Conservation (phyloP, 2,113 vertebrate genomes). For the Phylloscopus trochilus region DNA sequence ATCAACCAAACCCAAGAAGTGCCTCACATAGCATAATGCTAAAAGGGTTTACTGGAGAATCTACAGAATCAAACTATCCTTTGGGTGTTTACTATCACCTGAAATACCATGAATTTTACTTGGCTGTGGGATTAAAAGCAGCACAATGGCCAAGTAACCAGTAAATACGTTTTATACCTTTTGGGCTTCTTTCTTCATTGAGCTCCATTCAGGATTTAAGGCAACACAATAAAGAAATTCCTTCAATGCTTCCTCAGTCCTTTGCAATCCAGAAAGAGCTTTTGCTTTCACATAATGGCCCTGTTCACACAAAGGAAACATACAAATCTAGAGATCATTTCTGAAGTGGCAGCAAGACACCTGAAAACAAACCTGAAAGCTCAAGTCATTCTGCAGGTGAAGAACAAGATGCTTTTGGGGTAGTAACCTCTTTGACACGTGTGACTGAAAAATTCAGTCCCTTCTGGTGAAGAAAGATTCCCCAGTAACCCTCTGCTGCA, state of each 20-base stretch:
- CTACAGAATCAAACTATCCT: background rate
- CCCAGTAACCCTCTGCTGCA: background rate
- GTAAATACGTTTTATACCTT: slow-evolving; percentile 73
- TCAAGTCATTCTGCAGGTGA: background rate
- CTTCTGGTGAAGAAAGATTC: background rate
- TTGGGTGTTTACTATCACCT: background rate
- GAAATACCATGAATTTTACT: background rate
- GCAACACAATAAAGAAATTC: slow-evolving; percentile 89
- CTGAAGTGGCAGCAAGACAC: background rate
- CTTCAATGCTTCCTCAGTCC: slow-evolving; percentile 85
- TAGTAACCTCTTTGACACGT: background rate
- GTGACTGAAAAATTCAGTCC: background rate
- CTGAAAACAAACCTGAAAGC: background rate
- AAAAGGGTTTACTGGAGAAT: background rate
- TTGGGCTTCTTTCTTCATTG: slow-evolving; percentile 87
- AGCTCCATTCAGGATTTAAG: slow-evolving; percentile 87
- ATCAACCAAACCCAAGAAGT: background rate
- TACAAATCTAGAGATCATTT: background rate
- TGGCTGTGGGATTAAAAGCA: background rate
- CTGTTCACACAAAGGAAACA: slow-evolving; percentile 64
- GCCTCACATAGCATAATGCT: background rate
- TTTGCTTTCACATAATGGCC: slow-evolving; percentile 86
- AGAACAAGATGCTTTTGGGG: background rate
- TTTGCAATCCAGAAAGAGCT: slow-evolving; percentile 80
- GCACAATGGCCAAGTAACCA: background rate